Base-by-base conservation (phyloP, 2,113 vertebrate genomes). In the Hippocampus guttulatus region DNA sequence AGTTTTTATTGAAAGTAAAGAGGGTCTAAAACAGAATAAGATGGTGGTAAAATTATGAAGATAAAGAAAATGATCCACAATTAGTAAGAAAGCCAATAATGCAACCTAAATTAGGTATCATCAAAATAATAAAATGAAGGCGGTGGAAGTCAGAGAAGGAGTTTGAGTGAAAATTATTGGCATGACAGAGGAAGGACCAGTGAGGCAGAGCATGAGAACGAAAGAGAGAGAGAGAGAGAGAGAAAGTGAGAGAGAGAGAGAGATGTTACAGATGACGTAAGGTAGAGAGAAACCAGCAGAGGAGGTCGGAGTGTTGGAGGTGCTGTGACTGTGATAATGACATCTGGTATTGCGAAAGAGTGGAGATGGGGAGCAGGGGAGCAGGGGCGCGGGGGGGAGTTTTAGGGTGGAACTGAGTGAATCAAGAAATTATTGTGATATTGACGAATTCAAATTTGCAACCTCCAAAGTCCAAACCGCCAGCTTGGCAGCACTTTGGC, bases 221-320 rank as follows among this genome's bases (percentile, higher is more conserved):
- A 81, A 71, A 83, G 81, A 78, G 74, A 84, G 74, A 60, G 69
- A 67, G 79, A 77, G 75, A 78, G 67, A 7, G 65, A 80, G 71
- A 83, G 81, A 78, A 73, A 84, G 74, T 49, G 71, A 67, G 71
- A 70, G 75, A 73, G 72, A 69, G 63, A 77, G 68, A 73, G 68
- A 52, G 65, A 62, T 60, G 67, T 71, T n/a, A 70, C 12, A 20
- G 67, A 75, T 86, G 84, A 88, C 81, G 81, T 87, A 88, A 87
- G 81, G 85, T 66, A 49, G 69, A 80, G 82, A 69, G 73, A 49
- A 73, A 52, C 69, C 27, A 61, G 18, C 16, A 54, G 64, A 52
- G 66, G 61, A 74, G 80, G 67, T 45, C 65, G 65, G 73, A 55
- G 51, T 64, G 21, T 47, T 64, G 21, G 71, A 77, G 65, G 45